Evolutionary conservation across 2,113 vertebrate genomes (phyloP).

Genomic region (Catagonus wagneri): DNA sequence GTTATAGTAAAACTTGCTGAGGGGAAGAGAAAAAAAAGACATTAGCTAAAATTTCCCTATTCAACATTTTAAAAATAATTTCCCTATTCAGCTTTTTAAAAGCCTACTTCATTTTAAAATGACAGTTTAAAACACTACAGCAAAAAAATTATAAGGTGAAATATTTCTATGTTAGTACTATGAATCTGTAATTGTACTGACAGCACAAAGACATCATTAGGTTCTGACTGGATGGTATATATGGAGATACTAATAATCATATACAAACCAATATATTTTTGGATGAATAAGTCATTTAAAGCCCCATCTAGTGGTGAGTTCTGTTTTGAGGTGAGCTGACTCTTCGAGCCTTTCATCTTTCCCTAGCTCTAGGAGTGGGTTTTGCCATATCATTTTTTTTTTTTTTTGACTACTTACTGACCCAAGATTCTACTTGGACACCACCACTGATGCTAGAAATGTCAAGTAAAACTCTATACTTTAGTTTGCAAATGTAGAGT

Average conservation of each 20-base stretch:
- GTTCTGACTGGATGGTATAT: not conserved
- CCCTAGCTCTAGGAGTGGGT: not conserved
- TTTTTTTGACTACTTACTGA: not conserved
- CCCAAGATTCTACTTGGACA: not conserved
- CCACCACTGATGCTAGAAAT: not conserved
- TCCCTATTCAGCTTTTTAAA: constrained; percentile 32
- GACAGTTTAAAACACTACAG: not conserved
- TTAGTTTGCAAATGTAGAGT: not conserved
- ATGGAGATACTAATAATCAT: not conserved
- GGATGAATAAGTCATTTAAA: not conserved
- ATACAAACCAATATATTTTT: not conserved
- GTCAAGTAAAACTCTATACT: not conserved
- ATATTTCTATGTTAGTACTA: not conserved
- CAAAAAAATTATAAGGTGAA: not conserved
- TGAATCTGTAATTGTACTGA: not conserved
- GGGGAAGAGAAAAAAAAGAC: not conserved
- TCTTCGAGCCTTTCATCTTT: not conserved
- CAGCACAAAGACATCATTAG: not conserved
- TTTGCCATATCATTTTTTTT: not conserved
- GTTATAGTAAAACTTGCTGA: constrained; percentile 30
- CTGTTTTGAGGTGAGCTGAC: not conserved
- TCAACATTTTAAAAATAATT: constrained; percentile 22
- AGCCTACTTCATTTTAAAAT: not conserved
- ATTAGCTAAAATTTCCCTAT: not conserved
- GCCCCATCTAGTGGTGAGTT: not conserved